Evolutionary conservation across 2,888 invertebrate species (phyloP), one percentile per base, ranked within the genome.

Genomic region (Campoletis raptor): DNA sequence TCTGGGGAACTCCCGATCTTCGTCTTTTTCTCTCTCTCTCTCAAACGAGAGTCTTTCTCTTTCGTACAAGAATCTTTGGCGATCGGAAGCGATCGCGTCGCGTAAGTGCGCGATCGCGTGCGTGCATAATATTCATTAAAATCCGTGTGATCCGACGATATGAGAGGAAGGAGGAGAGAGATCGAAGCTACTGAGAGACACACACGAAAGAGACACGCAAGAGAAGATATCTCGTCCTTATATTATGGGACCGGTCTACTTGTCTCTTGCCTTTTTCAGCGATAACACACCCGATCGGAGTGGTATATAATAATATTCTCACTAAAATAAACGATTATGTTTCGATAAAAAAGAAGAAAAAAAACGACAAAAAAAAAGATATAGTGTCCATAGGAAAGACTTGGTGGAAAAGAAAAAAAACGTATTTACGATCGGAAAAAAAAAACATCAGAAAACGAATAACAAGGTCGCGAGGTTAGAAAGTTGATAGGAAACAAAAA

Each of bases 71-170:
- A 8, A 81, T 42, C 69, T 61, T 82, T 54, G 54, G 57, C 86
- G 86, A 89, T 89, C 88, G 88, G 88, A 88, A 88, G 86, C 87
- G 81, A 85, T 88, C 88, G 79, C 45, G 82, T 85, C 89, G 91
- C 85, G 85, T 87, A 85, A 87, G 86, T 87, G 88, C 87, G 88
- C 83, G 90, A 92, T 90, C 91, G 92, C 92, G 91, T 91, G 91
- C 90, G 90, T 91, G 90, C 89, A 89, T 93, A 91, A 92, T 93
- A 91, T 92, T 91, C 92, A 92, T 93, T 92, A 92, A 91, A 92
- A 91, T 80, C 81, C 81, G 70, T 57, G 81, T 85, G 81, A 86
- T 81, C 73, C 82, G 77, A 79, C 66, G 78, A 69, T 67, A 73
- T 67, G 78, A 61, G 64, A 52, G 15, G 40, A 10, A 45, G 30